Base-by-base conservation (phyloP, 2,113 vertebrate genomes). In the Seriola quinqueradiata region DNA sequence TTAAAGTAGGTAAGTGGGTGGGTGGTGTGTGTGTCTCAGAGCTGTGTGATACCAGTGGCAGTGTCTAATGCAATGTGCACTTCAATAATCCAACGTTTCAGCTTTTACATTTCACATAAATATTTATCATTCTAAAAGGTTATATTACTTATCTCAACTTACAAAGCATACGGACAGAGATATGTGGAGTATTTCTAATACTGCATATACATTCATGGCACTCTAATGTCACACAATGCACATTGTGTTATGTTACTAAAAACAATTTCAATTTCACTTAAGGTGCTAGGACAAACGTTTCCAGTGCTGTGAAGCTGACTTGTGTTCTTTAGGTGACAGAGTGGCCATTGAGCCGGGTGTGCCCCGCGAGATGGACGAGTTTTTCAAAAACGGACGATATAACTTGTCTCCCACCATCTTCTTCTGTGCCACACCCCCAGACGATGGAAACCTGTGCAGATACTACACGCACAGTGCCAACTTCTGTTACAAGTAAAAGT, bases 381-480 rank as follows among this genome's bases (percentile, higher is more conserved):
- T 95, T 91, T 97, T 97, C 86, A 99, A 98, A 94, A 91, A 34
- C 0, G 98, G 98, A 3, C 95, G 94, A 8, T 99, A 99, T 77
- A 99, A 99, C 79, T 92, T 99, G 75, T 98, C 97, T 6, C 98
- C 98, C 0, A 94, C 95, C 44, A 95, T 99, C 67, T 99, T 98
- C 90, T 99, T 98, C 95, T 99, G 98, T 0, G 98, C 98, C 0
- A 99, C 97, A 0, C 98, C 98, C 1, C 98, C 98, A 0, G 97
- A 99, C 0, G 93, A 99, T 2, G 98, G 98, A 6, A 99, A 97
- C 82, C 84, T 99, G 55, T 98, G 97, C 84, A 92, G 94, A 80
- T 99, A 95, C 92, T 99, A 99, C 94, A 97, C 92, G 42, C 98
- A 99, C 92, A 96, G 73, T 0, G 97, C 97, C 36, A 95, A 88